phyloP scores from a whole-genome alignment of 2,113 vertebrate genomes.

The Micronisus gabar region DNA sequence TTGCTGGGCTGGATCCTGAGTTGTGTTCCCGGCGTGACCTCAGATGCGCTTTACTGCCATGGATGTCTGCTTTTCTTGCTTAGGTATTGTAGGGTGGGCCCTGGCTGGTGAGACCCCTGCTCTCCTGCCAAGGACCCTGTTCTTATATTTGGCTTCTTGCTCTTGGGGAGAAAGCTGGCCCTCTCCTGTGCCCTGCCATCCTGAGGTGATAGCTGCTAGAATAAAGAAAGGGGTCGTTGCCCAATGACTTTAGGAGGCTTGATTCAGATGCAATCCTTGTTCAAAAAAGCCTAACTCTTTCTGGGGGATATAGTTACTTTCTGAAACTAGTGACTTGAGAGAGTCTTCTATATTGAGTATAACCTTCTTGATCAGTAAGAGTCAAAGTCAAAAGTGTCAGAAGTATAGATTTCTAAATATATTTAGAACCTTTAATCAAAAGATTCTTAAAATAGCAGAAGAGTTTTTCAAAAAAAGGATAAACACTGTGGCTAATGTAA shows the following conservation, averaged over 20 bases:
- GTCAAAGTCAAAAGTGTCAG: not conserved
- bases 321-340: not conserved
- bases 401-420: slow-evolving; percentile 46
- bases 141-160: rapidly evolving
- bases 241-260: not conserved
- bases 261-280: not conserved
- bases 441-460: slow-evolving; percentile 48
- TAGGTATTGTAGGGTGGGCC: rapidly evolving
- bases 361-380: not conserved
- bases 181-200: not conserved
- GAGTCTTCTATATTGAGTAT: not conserved
- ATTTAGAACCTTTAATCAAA: slow-evolving; percentile 26
- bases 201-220: not conserved
- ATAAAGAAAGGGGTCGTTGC: rapidly evolving
- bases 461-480: not conserved
- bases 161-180: not conserved
- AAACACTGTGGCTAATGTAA: not conserved
- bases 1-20: rapidly evolving
- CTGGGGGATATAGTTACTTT: not conserved
- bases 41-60: rapidly evolving
- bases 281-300: not conserved
- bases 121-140: not conserved
- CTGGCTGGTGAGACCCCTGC: not conserved
- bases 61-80: rapidly evolving
- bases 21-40: rapidly evolving